Base-by-base conservation (phyloP, 35 echinoderm and acorn worm species). In the Apostichopus parvimensis region DNA sequence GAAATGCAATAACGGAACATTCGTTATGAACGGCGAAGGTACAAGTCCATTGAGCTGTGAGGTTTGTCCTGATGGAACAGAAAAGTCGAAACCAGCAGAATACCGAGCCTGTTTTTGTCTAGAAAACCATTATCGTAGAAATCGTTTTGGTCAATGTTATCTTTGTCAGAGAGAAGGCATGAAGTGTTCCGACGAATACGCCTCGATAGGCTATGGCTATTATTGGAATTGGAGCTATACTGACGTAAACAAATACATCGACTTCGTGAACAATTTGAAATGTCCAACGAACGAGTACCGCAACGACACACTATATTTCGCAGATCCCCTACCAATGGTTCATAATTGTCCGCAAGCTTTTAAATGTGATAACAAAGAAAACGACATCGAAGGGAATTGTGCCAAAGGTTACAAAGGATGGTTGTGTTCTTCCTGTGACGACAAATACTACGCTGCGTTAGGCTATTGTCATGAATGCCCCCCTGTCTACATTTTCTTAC, bases 1-100 rank as follows among this genome's bases (percentile, higher is more conserved):
- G 70, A 9, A 72, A 77, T 93, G 92, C 53, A 93, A 93, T 56
- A 93, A 87, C 24, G 92, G 92, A 17, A 93, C 92, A n/a, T 93
- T 73, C 64, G 92, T 93, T 1, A 45, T 9, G 7, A 26, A 54
- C 9, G 28, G 56, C 4, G 64, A 15, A 25, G 92, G 62, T 78
- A 76, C 7, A 8, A 75, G 61, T 77, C 65, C 61, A 22, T 24
- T 72, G 52, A 76, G 84, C 25, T 93, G 92, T 24, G 20, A 76
- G n/a, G 92, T 93, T 64, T 93, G 92, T 93, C 92, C 92, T 0
- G 64, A 53, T n/a, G 92, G 92, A 25, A 93, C 92, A 12, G 57
- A 73, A 56, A 73, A 93, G 59, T 85, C 28, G 7, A 7, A 8
- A 6, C 4, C 23, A 17, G 92, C 92, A 10, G 52, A 18, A 24